Evolutionary conservation across 2,113 vertebrate species (phyloP).

Genomic region (Chaenogobius annularis): DNA sequence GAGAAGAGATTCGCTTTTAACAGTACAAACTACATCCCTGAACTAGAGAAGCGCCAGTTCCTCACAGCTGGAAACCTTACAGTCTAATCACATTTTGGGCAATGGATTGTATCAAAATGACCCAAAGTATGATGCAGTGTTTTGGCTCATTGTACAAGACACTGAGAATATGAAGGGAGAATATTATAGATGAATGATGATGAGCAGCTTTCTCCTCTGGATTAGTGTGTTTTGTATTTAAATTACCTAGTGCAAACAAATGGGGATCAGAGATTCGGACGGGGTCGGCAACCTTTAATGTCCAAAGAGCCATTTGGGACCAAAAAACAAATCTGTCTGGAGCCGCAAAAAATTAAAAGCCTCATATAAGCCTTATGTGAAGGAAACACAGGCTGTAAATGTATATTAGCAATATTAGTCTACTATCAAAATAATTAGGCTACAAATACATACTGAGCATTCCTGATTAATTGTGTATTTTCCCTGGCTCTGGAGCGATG

Average conservation of each 20-base stretch:
- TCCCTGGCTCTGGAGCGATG: no score
- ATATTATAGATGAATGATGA: slow-evolving; percentile 11
- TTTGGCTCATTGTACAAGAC: slow-evolving; percentile 2
- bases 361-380: no score
- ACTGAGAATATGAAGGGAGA: background rate
- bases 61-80: slow-evolving; percentile 39
- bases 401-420: no score
- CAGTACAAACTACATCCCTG: slow-evolving; percentile 11
- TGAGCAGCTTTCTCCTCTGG: background rate
- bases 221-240: background rate
- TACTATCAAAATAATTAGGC: no score
- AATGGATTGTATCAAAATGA: slow-evolving; percentile 16
- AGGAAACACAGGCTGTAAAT: no score
- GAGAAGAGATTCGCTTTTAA: slow-evolving; percentile 36
- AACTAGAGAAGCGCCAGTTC: slow-evolving; percentile 22
- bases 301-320: no score
- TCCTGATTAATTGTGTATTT: no score
- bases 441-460: no score
- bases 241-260: background rate
- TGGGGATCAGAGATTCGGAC: background rate
- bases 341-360: no score
- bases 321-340: no score
- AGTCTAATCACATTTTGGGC: slow-evolving; percentile 19
- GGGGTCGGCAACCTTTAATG: no score
- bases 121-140: background rate